phyloP scores from a whole-genome alignment of 2,113 vertebrate genomes.

The Sardina pilchardus region DNA sequence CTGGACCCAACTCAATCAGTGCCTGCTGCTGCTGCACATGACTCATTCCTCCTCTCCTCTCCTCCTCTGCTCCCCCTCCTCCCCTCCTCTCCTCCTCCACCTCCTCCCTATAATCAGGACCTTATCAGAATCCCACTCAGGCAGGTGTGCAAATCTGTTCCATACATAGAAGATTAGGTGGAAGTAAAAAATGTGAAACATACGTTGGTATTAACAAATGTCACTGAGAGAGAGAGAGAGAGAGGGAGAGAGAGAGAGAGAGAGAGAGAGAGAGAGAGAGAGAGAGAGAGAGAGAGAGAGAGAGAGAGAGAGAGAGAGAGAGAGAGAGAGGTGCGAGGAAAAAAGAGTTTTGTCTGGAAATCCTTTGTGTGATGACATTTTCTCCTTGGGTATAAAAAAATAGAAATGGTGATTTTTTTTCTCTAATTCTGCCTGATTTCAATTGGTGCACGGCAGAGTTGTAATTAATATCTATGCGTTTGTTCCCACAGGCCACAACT shows the following conservation, averaged over 20 bases:
- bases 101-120: conserved; percentile 38
- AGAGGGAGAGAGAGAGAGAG: neutral
- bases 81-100: neutral
- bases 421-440: conserved; percentile 40
- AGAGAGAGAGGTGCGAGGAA: neutral
- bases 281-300: conserved; percentile 27
- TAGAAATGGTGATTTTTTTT: conserved; percentile 33
- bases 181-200: conserved; percentile 50
- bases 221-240: conserved; percentile 35
- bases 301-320: neutral
- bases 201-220: conserved; percentile 50
- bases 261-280: neutral
- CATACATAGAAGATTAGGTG: conserved; percentile 37
- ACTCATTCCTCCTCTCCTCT: conserved; percentile 15
- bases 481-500: conserved; percentile 21
- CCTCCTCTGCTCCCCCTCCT: neutral
- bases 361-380: conserved; percentile 44
- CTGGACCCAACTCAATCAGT: conserved; percentile 24
- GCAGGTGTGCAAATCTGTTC: conserved; percentile 49
- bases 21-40: neutral
- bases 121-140: conserved; percentile 45
- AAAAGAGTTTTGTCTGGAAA: conserved; percentile 6
- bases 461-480: conserved; percentile 46
- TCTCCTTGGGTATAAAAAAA: conserved; percentile 29
- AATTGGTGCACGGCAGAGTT: conserved; percentile 29